Percentiles rank a stretch among this genome's conserved stretches.
Conservation (phyloP, 2,113 vertebrate genomes). For the Anser brachyrhynchus region DNA sequence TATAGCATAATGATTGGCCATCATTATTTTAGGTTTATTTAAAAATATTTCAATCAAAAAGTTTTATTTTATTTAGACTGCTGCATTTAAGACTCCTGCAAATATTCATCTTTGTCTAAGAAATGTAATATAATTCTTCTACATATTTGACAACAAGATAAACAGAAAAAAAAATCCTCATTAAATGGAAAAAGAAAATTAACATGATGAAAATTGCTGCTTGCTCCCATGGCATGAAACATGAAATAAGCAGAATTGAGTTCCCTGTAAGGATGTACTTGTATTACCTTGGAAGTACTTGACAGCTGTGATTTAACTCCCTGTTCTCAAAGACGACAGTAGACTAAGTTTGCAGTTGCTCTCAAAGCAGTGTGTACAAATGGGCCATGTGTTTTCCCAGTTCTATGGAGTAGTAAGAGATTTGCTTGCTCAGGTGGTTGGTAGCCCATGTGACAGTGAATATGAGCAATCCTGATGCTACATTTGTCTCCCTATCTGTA, state of each 20-base stretch:
- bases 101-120: background rate
- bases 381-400: too few relatives aligned
- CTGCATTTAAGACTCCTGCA: background rate
- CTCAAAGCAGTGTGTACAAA: background rate
- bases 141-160: background rate
- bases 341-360: background rate
- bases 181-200: background rate
- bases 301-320: background rate
- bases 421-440: background rate
- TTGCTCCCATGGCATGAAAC: background rate
- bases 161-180: background rate
- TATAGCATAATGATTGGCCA: background rate
- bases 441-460: too few relatives aligned
- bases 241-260: background rate
- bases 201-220: background rate
- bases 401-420: background rate
- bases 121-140: background rate
- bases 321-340: background rate
- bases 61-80: background rate
- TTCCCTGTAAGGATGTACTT: background rate
- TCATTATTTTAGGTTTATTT: background rate
- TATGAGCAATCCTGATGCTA: background rate
- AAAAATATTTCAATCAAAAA: background rate
- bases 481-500: background rate
- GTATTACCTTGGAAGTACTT: background rate